Percentiles rank a stretch among this genome's conserved stretches.
Evolutionary conservation across 2,888 invertebrate genomes (phyloP).

Genomic region (Andrena trimmerana): DNA sequence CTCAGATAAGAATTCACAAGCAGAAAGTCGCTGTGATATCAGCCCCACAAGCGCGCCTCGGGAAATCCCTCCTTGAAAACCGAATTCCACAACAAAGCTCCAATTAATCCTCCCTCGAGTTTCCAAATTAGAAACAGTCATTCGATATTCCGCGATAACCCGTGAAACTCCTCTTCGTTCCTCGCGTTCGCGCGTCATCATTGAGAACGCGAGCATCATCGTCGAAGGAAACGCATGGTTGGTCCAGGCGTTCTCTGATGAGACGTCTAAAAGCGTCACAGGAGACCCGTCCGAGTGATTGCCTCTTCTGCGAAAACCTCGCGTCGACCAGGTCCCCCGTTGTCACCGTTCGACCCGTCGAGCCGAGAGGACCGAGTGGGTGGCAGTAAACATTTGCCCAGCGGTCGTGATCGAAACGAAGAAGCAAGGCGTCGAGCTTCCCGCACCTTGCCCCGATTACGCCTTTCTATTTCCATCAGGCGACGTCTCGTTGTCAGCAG

Average conservation of each 20-base stretch:
- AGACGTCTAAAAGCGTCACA: background rate
- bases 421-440: conserved; percentile 26
- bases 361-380: background rate
- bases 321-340: background rate
- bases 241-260: background rate
- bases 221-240: background rate
- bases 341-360: background rate
- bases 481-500: conserved; percentile 39
- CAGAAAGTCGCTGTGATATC: too few relatives aligned
- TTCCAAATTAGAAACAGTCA: too few relatives aligned
- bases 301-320: background rate
- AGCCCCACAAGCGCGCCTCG: too few relatives aligned
- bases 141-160: too few relatives aligned
- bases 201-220: conserved; percentile 8
- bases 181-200: background rate
- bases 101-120: too few relatives aligned
- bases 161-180: background rate
- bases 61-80: too few relatives aligned
- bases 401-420: conserved; percentile 13
- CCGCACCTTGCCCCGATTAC: conserved; percentile 66
- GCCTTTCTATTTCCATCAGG: conserved; percentile 65
- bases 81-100: too few relatives aligned
- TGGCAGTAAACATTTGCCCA: conserved; percentile 33
- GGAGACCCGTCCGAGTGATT: conserved; percentile 1
- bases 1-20: too few relatives aligned